phyloP scores from a whole-genome alignment of 2,113 vertebrate genomes.

The Mesoclemmys tuberculata region DNA sequence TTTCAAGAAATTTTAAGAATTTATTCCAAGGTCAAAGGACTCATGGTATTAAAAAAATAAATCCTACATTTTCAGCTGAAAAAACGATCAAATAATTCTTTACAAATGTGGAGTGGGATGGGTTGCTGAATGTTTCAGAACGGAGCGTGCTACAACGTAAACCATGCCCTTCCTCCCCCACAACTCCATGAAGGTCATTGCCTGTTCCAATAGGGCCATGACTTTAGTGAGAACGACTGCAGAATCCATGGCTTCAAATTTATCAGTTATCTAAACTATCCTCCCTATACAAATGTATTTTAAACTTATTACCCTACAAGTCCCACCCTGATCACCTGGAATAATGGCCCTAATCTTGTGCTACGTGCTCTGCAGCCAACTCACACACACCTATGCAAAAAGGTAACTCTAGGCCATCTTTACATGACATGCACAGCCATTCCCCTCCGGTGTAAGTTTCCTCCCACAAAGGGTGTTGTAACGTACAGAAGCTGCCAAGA shows the following conservation, averaged over 20 bases:
- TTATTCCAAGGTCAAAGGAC: not conserved
- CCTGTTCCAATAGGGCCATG: not conserved
- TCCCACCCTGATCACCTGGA: not conserved
- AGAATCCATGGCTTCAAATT: not conserved
- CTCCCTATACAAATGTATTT: not conserved
- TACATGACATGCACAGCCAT: rapidly evolving
- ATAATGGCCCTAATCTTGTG: not conserved
- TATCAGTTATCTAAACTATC: not conserved
- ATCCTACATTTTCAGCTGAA: not conserved
- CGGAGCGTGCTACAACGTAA: not conserved
- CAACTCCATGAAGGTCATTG: not conserved
- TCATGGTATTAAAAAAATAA: not conserved
- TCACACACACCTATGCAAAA: not conserved
- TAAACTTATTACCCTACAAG: not conserved
- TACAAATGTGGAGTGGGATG: not conserved
- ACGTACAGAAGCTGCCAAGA: constrained; percentile 35
- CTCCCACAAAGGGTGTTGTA: not conserved
- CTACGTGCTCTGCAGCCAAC: not conserved
- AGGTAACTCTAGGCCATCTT: not conserved
- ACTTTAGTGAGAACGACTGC: not conserved
- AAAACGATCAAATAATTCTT: not conserved
- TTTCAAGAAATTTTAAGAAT: not conserved
- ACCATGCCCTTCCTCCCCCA: not conserved
- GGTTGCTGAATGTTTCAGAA: not conserved
- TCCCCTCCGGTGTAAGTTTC: rapidly evolving